phyloP scores from a whole-genome alignment of 2,113 vertebrate genomes.

The Paraplagusia blochii region DNA sequence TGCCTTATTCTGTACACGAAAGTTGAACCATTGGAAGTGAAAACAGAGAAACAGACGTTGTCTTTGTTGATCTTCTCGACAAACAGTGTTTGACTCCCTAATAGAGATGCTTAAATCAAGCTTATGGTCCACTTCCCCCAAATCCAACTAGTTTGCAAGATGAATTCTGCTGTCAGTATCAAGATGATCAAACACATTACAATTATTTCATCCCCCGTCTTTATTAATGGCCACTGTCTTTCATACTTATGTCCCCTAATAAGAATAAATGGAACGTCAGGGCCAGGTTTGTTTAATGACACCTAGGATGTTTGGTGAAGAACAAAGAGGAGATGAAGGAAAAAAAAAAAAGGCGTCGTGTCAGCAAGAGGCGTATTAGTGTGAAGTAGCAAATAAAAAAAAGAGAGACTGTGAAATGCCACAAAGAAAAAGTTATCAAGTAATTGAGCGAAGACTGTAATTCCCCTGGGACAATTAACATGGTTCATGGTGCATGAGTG shows the following conservation, averaged over 20 bases:
- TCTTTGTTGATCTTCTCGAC: slow-evolving; percentile 18
- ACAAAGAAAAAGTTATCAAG: slow-evolving; percentile 67
- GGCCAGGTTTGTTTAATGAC: slow-evolving; percentile 70
- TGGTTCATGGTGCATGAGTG: slow-evolving; percentile 66
- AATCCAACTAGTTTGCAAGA: slow-evolving; percentile 77
- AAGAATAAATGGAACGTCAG: slow-evolving; percentile 81
- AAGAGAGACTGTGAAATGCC: slow-evolving; percentile 62
- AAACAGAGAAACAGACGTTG: background rate
- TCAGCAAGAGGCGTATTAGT: slow-evolving; percentile 44
- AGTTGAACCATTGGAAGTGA: too few species aligned
- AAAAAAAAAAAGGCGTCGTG: slow-evolving; percentile 15
- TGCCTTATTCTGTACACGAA: too few species aligned
- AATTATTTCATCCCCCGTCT: slow-evolving; percentile 81
- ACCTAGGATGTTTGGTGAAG: slow-evolving; percentile 50
- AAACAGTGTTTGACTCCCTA: slow-evolving; percentile 70
- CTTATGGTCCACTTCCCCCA: slow-evolving; percentile 81
- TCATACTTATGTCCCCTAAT: slow-evolving; percentile 80
- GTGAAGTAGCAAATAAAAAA: slow-evolving; percentile 50
- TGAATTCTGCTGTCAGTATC: slow-evolving; percentile 81
- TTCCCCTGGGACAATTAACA: slow-evolving; percentile 68
- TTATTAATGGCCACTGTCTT: slow-evolving; percentile 84
- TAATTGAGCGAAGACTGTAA: slow-evolving; percentile 67
- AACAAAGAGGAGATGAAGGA: slow-evolving; percentile 45
- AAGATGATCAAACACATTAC: slow-evolving; percentile 84
- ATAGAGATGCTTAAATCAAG: slow-evolving; percentile 78